These are phyloP conservation scores for Bombus haemorrhoidalis DNA, from an alignment of 1,140 invertebrate genomes.

Conservation along the genomic window DNA sequence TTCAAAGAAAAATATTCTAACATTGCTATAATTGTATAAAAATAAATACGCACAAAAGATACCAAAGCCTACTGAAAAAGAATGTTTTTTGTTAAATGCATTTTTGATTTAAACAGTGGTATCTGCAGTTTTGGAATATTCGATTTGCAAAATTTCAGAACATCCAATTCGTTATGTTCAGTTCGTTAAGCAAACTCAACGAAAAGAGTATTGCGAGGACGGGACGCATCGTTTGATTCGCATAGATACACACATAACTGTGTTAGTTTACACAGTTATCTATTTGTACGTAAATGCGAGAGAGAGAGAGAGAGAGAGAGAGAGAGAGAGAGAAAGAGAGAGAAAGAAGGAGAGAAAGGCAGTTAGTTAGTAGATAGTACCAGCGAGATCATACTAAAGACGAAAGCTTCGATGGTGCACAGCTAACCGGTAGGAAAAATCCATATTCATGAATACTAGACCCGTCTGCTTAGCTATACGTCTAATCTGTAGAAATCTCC, in stretches of 20 bases:
- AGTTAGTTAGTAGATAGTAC: conserved; percentile 23
- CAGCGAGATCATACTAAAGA: background rate
- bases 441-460: conserved; percentile 66
- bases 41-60: no score
- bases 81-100: background rate
- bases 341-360: background rate
- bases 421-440: conserved; percentile 58
- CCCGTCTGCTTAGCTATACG: conserved; percentile 34
- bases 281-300: background rate
- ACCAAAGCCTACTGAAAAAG: no score
- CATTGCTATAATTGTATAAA: no score
- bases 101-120: background rate
- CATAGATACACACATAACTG: background rate
- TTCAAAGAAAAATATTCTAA: no score
- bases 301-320: no score
- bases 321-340: no score
- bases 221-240: conserved; percentile 14
- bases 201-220: conserved; percentile 16
- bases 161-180: background rate
- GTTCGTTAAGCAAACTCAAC: conserved; percentile 40
- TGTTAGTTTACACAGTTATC: conserved; percentile 12
- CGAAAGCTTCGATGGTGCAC: conserved; percentile 26
- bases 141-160: conserved; percentile 27
- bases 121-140: background rate
- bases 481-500: conserved; percentile 55